These are phyloP conservation scores for Deilephila porcellus DNA, from an alignment of 2,888 invertebrate genomes.

Conservation along the genomic window DNA sequence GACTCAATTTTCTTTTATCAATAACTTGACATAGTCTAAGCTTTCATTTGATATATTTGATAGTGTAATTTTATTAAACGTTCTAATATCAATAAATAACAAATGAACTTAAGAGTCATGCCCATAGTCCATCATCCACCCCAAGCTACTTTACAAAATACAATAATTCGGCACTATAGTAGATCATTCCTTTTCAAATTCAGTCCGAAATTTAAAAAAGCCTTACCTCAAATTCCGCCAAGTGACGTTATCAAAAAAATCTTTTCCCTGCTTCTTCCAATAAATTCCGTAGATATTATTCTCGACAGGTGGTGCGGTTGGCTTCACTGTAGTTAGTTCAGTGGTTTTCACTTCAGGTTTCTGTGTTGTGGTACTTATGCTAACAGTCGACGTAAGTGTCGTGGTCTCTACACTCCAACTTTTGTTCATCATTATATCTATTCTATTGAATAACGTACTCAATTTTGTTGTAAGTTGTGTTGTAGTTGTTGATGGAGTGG, in stretches of 20 bases:
- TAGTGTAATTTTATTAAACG: too few species aligned
- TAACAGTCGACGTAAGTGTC: slow-evolving; percentile 75
- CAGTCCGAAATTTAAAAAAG: not conserved
- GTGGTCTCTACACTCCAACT: slow-evolving; percentile 83
- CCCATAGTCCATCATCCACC: too few species aligned
- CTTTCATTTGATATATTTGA: too few species aligned
- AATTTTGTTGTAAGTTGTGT: slow-evolving; percentile 73
- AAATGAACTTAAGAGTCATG: too few species aligned
- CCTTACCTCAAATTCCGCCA: slow-evolving; percentile 79
- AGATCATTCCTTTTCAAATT: not conserved
- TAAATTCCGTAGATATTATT: slow-evolving; percentile 78
- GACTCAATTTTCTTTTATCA: not conserved
- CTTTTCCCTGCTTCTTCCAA: slow-evolving; percentile 81
- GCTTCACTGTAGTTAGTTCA: slow-evolving; percentile 54
- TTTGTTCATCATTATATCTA: slow-evolving; percentile 81
- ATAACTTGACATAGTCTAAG: too few species aligned
- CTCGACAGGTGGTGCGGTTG: slow-evolving; percentile 61
- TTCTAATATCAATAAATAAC: too few species aligned
- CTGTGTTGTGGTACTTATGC: slow-evolving; percentile 72
- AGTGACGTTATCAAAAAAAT: slow-evolving; percentile 70
- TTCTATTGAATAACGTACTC: slow-evolving; percentile 78
- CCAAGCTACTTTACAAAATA: too few species aligned
- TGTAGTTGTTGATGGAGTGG: slow-evolving; percentile 68
- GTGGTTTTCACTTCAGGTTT: slow-evolving; percentile 61
- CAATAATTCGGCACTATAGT: too few species aligned